These are phyloP conservation scores for Phocoena phocoena DNA, from an alignment of 2,113 vertebrate species.

Conservation along the genomic window DNA sequence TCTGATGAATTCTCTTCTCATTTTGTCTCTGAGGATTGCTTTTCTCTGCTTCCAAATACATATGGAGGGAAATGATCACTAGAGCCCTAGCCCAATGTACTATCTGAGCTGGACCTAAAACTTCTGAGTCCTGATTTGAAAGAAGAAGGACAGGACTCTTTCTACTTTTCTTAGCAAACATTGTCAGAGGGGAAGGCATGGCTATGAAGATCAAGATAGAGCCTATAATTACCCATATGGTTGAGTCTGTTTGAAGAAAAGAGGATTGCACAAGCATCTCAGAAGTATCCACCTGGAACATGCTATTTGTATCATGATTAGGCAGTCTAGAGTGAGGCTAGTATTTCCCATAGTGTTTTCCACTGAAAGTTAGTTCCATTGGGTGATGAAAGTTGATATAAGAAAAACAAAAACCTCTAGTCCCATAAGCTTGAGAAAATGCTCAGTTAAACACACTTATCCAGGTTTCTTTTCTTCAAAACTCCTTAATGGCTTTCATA, in stretches of 20 bases:
- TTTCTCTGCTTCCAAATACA: background rate
- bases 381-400: background rate
- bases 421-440: background rate
- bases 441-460: background rate
- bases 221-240: background rate
- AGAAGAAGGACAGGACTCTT: background rate
- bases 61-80: accelerated
- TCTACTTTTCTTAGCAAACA: background rate
- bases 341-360: background rate
- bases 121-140: background rate
- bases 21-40: background rate
- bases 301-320: accelerated
- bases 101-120: background rate
- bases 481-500: background rate
- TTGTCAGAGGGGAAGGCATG: accelerated
- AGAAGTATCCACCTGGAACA: too few relatives aligned
- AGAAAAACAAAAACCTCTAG: background rate
- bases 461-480: background rate
- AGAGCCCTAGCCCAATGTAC: accelerated
- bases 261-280: background rate
- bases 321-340: background rate
- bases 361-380: background rate
- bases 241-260: background rate
- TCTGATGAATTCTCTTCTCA: background rate
- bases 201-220: accelerated